A percentile compares a stretch with the other conserved stretches of the same genome.
Conservation (phyloP, 1,140 invertebrate genomes). For the Bombus turneri region DNA sequence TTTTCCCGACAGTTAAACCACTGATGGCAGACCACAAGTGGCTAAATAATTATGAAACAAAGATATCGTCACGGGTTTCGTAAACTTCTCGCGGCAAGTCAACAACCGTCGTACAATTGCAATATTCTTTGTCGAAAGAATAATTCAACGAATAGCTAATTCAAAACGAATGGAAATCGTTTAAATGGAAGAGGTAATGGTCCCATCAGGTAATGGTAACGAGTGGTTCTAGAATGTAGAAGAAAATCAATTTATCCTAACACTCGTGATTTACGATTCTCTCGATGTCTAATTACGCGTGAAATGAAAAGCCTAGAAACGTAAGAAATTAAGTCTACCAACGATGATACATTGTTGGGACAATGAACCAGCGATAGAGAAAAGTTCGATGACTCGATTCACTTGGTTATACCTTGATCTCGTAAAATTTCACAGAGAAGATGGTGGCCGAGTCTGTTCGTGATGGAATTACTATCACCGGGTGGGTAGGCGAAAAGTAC, state of each 20-base stretch:
- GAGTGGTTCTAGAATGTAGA: not conserved
- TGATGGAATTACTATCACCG: conserved; percentile 52
- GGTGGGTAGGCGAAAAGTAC: conserved; percentile 49
- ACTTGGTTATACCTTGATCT: conserved; percentile 37
- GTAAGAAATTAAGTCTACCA: not conserved
- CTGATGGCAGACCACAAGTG: conserved; percentile 5
- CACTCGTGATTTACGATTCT: not conserved
- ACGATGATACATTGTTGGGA: not conserved
- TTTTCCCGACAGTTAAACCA: conserved; percentile 21
- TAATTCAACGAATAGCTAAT: not conserved
- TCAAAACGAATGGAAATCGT: not conserved
- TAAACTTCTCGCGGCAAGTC: not conserved
- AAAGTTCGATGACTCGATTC: conserved; percentile 11
- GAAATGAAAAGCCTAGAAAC: not conserved
- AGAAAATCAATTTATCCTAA: not conserved
- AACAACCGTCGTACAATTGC: not conserved
- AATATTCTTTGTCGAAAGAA: not conserved
- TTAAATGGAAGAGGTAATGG: too few species aligned
- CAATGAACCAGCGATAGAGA: not conserved
- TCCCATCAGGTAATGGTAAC: not conserved
- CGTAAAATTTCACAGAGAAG: conserved; percentile 53
- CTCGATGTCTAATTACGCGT: not conserved
- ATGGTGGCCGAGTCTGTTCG: conserved; percentile 21
- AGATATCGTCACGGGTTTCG: not conserved
- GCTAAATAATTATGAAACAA: conserved; percentile 3